Conservation (phyloP, 2,797 vertebrate species). For the Gephyroberyx darwinii region DNA sequence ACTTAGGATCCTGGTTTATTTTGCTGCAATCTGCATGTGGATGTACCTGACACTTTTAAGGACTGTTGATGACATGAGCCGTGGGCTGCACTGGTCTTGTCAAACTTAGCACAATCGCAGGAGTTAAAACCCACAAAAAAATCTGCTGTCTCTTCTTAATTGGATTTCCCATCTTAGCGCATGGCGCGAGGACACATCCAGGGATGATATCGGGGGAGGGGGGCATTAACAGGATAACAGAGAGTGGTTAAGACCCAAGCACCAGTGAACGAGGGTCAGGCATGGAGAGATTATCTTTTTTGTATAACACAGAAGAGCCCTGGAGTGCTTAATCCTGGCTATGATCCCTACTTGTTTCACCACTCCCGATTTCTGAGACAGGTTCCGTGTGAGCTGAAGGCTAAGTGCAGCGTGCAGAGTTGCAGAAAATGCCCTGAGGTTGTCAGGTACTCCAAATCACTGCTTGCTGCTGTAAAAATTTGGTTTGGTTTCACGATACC, state of each 20-base stretch:
- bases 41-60: conserved; percentile 61
- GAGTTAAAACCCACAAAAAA: conserved; percentile 50
- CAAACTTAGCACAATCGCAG: conserved; percentile 36
- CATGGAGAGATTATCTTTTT: conserved; percentile 47
- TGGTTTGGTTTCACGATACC: neutral
- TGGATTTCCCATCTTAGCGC: conserved; percentile 59
- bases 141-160: conserved; percentile 58
- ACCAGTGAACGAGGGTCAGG: conserved; percentile 36
- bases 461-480: neutral
- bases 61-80: conserved; percentile 31
- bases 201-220: conserved; percentile 39
- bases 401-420: conserved; percentile 25
- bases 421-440: conserved; percentile 6
- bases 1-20: conserved; percentile 30
- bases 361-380: conserved; percentile 26
- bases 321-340: conserved; percentile 53
- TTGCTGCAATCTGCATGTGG: conserved; percentile 54
- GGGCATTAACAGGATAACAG: conserved; percentile 62
- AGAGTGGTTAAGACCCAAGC: conserved; percentile 45
- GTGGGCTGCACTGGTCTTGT: conserved; percentile 29
- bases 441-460: conserved; percentile 18
- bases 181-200: conserved; percentile 38
- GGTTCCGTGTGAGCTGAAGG: conserved; percentile 33
- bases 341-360: conserved; percentile 48
- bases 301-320: conserved; percentile 36